Conservation (phyloP, 2,113 vertebrate genomes). For the Chrysemys picta region DNA sequence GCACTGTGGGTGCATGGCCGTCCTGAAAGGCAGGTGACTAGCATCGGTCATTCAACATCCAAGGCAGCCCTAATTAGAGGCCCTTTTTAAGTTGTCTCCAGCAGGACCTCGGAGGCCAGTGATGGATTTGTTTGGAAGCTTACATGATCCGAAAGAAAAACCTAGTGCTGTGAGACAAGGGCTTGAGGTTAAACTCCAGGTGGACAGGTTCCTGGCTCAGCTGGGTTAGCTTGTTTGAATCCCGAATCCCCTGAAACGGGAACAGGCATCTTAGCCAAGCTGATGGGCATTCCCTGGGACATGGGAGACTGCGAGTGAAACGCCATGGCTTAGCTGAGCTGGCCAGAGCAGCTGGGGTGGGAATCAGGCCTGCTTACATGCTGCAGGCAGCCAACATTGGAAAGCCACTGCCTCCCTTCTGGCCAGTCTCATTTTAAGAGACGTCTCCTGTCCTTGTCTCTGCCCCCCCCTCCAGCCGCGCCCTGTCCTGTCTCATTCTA, state of each 20-base stretch:
- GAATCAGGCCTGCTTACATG: background rate
- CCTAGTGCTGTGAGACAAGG: background rate
- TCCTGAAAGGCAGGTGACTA: background rate
- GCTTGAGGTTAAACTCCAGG: background rate
- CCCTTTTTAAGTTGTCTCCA: background rate
- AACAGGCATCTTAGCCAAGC: background rate
- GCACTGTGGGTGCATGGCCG: too few species aligned
- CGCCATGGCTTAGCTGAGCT: background rate
- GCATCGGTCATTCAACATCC: background rate
- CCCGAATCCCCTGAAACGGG: background rate
- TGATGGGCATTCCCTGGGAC: background rate
- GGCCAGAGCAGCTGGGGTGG: background rate
- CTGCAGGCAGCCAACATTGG: background rate
- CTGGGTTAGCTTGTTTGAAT: background rate
- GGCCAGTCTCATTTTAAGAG: background rate
- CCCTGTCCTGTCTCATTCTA: background rate
- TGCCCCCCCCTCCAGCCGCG: background rate
- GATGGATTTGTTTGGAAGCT: background rate
- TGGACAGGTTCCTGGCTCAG: too few species aligned
- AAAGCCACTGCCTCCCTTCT: background rate
- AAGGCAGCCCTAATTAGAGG: background rate
- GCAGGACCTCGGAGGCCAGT: background rate
- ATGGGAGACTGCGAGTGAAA: background rate
- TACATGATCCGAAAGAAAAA: background rate
- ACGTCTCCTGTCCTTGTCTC: background rate